Evolutionary conservation across 2,888 invertebrate species (phyloP).

Genomic region (Lordiphosa andalusiaca): DNA sequence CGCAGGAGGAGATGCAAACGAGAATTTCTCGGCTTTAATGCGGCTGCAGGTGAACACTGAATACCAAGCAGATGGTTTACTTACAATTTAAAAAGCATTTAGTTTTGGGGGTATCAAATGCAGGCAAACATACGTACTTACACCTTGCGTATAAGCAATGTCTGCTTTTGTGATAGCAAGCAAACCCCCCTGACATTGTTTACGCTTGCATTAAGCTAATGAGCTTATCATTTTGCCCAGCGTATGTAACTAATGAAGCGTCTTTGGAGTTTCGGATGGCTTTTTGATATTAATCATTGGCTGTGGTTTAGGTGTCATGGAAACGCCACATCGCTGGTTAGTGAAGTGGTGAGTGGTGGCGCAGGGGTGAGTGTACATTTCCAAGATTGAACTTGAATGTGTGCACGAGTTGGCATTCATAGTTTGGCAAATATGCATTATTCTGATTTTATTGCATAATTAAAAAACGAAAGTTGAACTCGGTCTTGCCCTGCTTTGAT

Average conservation of each 20-base stretch:
- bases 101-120: conserved; percentile 17
- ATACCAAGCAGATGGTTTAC: conserved; percentile 17
- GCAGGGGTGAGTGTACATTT: too few relatives aligned
- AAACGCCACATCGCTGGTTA: background rate
- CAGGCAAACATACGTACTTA: conserved; percentile 41
- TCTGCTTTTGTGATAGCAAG: background rate
- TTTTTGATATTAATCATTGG: conserved; percentile 15
- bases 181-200: conserved; percentile 29
- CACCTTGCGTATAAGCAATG: conserved; percentile 34
- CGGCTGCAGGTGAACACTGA: conserved; percentile 32
- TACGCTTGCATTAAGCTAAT: conserved; percentile 48
- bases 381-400: too few relatives aligned
- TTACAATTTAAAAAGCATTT: conserved; percentile 50
- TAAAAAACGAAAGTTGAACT: too few relatives aligned
- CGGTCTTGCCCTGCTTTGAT: too few relatives aligned
- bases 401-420: too few relatives aligned
- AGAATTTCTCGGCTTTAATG: conserved; percentile 37
- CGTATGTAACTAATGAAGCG: conserved; percentile 49
- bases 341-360: too few relatives aligned
- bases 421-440: too few relatives aligned
- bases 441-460: too few relatives aligned
- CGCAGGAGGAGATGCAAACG: conserved; percentile 5
- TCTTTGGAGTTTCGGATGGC: conserved; percentile 7
- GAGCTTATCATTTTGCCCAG: conserved; percentile 43
- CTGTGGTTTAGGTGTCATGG: conserved; percentile 4